Base-by-base conservation (phyloP, 2,797 vertebrate genomes). In the Microctenopoma lineatum region DNA sequence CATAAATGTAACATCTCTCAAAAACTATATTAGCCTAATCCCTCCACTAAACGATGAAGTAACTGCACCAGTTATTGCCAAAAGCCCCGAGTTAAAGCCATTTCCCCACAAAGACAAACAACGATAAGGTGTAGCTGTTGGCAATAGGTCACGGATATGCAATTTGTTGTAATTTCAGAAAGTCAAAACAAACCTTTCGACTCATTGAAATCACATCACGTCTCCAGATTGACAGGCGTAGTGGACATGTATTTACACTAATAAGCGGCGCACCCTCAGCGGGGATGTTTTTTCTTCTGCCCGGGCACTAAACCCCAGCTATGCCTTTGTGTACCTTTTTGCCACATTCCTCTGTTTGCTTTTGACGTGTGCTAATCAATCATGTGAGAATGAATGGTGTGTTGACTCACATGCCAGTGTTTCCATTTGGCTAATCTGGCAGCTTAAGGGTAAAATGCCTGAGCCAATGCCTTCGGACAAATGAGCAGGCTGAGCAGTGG, bases 291-390 rank as follows among this genome's bases (percentile, higher is more conserved):
- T 91, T 85, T 58, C 85, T 91, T 70, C 83, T 88, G 83, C 87
- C 85, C 58, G 69, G 83, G 64, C 84, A 65, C 85, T 93, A 92
- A 92, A 88, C 87, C 90, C 87, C 85, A 88, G 75, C 87, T 91
- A 91, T 91, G 89, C 89, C 79, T 88, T 80, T 92, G 91, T 93
- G 89, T 92, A 93, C 84, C 82, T 90, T 92, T 90, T 87, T 86
- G 85, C 88, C 89, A 89, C 90, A 93, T 93, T 92, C 90, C 87
- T 32, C 83, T 88, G 91, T 92, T 92, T 91, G 89, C 90, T 87
- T 91, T 92, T 56, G 90, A 91, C 91, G 90, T 92, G 92, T 79
- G 89, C 88, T 90, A 92, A 93, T 92, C 89, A 92, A 90, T 93
- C 91, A 93, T 89, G 90, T 90, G 91, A 91, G 85, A 85, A 82